A percentile compares a stretch with the other conserved stretches of the same genome.
phyloP scores from a whole-genome alignment of 2,888 invertebrate genomes.

The Sphaeridia pumilis region DNA sequence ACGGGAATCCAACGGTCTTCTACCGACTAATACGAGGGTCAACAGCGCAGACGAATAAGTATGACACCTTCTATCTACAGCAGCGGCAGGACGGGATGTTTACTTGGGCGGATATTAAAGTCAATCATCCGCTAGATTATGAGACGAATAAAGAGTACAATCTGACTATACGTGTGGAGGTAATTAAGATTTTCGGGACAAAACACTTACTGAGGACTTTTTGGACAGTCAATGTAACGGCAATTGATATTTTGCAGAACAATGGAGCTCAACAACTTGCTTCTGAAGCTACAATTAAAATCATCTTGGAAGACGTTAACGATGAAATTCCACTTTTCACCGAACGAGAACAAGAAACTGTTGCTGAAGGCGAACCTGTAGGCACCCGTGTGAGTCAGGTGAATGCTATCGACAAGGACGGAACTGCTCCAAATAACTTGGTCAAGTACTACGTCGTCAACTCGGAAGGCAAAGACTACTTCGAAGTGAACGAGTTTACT shows the following conservation, averaged over 20 bases:
- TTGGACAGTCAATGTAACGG: not conserved
- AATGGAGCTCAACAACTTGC: slow-evolving; percentile 91
- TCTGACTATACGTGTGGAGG: slow-evolving; percentile 89
- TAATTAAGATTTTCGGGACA: slow-evolving; percentile 40
- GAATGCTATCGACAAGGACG: slow-evolving; percentile 91
- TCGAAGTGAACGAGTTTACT: slow-evolving; percentile 89
- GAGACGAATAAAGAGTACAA: slow-evolving; percentile 92
- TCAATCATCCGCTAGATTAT: slow-evolving; percentile 88
- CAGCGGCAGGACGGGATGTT: slow-evolving; percentile 83
- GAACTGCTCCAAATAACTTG: slow-evolving; percentile 88
- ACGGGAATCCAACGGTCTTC: slow-evolving; percentile 90
- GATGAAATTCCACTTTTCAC: slow-evolving; percentile 94
- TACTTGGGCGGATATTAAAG: slow-evolving; percentile 92
- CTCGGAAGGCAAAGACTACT: slow-evolving; percentile 88
- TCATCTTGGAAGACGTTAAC: slow-evolving; percentile 68
- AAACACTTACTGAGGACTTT: not conserved
- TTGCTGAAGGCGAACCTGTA: slow-evolving; percentile 85
- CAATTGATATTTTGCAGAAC: slow-evolving; percentile 57
- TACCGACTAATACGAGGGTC: slow-evolving; percentile 91
- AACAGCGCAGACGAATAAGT: slow-evolving; percentile 90
- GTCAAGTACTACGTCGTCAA: slow-evolving; percentile 89
- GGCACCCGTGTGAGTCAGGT: slow-evolving; percentile 92
- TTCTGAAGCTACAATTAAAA: slow-evolving; percentile 80
- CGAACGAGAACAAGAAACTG: slow-evolving; percentile 88
- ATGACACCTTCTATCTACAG: slow-evolving; percentile 89